Conservation (phyloP, 2,888 invertebrate species). For the Philaethria dido region DNA sequence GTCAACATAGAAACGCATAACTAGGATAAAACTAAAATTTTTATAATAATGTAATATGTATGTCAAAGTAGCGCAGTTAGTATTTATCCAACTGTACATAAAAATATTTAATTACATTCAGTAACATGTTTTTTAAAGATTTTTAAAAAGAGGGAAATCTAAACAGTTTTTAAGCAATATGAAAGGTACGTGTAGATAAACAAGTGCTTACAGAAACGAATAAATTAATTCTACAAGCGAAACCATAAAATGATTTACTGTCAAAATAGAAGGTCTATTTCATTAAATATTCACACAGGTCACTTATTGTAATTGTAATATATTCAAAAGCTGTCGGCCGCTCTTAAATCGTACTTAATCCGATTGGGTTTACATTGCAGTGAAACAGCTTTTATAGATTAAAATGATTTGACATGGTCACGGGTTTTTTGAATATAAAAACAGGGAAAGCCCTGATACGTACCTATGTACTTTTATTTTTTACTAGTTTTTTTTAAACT, state of each 20-base stretch:
- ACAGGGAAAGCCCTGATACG: no score
- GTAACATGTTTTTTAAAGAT: no score
- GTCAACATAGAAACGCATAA: no score
- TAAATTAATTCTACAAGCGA: neutral
- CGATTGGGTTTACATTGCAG: slow-evolving; percentile 13
- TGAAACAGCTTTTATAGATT: slow-evolving; percentile 19
- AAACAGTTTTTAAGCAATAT: no score
- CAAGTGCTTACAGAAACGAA: neutral
- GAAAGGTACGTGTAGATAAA: neutral
- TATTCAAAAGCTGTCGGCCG: slow-evolving; percentile 15
- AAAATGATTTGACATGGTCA: slow-evolving; percentile 4
- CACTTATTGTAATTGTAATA: slow-evolving; percentile 18
- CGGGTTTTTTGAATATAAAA: neutral
- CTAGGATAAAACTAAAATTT: no score
- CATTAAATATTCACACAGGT: slow-evolving; percentile 17
- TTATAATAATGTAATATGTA: no score
- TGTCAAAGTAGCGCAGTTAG: no score
- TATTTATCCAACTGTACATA: no score
- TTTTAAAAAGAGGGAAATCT: no score
- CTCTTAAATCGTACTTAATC: slow-evolving; percentile 19
- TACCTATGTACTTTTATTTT: no score
- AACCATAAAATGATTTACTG: neutral
- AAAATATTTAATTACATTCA: no score
- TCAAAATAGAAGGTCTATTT: slow-evolving; percentile 6
- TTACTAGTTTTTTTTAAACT: no score